Evolutionary conservation across 2,888 invertebrate genomes (phyloP), one percentile per base, ranked within the genome.

Genomic region (Matsumyia berberina): DNA sequence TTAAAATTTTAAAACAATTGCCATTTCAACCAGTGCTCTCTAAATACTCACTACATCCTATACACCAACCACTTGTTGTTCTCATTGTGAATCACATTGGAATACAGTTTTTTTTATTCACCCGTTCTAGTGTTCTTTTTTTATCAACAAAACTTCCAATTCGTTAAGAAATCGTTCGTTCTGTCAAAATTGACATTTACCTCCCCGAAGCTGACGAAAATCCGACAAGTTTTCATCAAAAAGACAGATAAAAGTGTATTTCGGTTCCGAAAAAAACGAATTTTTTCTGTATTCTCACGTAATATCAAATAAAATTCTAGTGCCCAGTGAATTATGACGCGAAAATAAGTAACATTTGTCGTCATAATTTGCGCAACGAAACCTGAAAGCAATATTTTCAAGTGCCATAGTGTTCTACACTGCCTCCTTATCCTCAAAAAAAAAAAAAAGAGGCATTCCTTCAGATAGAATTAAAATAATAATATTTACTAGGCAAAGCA

Each of bases 131-230:
- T 44, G 0, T 2, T 70, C 70, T 78, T 64, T 49, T 49, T 78
- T 70, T 17, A 37, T 70, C 62, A 39, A 49, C 15, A 44, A 35
- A 37, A 12, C 6, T 76, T 42, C 57, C 58, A 57, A 33, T 33
- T 19, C 46, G 60, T 42, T 60, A 42, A 42, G 60, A 62, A 76
- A 53, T 58, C 0, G 1, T 29, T 35, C 31, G 15, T 3, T 9
- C 33, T 78, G 83, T 83, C 83, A 83, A 57, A 78, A 42, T 7
- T 83, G 83, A 73, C 83, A 73, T 53, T 67, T 66, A 7, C n/a
- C 51, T 7, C 33, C 31, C 24, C 19, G 24, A 44, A 44, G 39
- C 24, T 55, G 66, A 58, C 53, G 46, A 64, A 77, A 78, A 72
- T 73, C 60, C 78, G 66, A 76, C 70, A 82, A 76, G 64, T 72